phyloP scores from a whole-genome alignment of 2,888 invertebrate genomes.

The Actias luna region DNA sequence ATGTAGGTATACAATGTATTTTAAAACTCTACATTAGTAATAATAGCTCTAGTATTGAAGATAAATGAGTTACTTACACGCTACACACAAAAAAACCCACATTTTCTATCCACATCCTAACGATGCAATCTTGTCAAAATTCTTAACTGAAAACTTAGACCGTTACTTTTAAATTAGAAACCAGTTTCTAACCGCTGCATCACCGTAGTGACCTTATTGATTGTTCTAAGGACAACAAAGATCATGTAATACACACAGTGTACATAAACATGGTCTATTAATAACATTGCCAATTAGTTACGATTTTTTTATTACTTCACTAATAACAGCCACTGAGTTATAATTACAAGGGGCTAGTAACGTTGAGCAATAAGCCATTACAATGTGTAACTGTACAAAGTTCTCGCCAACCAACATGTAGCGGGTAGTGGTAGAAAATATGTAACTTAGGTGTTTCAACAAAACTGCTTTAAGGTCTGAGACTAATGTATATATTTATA shows the following conservation, averaged over 20 bases:
- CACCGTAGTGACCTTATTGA: not conserved
- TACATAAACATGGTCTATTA: not conserved
- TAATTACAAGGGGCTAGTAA: constrained; percentile 37
- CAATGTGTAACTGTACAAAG: constrained; percentile 11
- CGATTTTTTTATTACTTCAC: not conserved
- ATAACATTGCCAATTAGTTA: not conserved
- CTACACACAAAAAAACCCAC: not conserved
- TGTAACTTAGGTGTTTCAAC: no score
- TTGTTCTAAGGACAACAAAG: not conserved
- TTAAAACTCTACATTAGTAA: no score
- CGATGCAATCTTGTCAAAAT: no score
- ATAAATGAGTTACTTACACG: not conserved
- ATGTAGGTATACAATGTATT: no score
- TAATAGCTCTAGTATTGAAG: not conserved
- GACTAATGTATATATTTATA: no score
- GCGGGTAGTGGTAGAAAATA: not conserved
- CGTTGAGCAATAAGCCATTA: constrained; percentile 49
- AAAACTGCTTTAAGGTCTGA: no score
- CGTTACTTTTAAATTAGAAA: not conserved
- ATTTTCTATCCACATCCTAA: not conserved
- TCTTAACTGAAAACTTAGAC: not conserved
- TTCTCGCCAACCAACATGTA: not conserved
- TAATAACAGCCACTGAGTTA: not conserved
- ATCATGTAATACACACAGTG: not conserved
- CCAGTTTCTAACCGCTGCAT: not conserved